phyloP scores from a whole-genome alignment of 2,797 vertebrate species.

The Danio aesculapii region DNA sequence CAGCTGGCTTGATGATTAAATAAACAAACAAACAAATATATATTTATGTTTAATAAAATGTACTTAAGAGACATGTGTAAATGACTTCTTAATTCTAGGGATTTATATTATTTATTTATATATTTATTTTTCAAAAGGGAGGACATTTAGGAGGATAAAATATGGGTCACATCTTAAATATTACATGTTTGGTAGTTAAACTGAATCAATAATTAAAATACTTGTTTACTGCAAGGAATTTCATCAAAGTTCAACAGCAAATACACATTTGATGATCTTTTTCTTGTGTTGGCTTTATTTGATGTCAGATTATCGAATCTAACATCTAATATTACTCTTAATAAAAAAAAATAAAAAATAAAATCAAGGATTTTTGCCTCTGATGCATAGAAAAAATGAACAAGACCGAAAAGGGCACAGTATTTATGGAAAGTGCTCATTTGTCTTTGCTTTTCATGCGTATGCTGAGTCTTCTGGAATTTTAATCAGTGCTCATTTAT shows the following conservation, averaged over 20 bases:
- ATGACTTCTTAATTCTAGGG: not conserved
- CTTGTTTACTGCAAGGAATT: not conserved
- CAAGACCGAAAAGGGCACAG: not conserved
- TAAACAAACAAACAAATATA: no score
- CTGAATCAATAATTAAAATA: constrained; percentile 10
- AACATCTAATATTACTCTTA: not conserved
- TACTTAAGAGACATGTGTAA: no score
- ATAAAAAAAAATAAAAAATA: not conserved
- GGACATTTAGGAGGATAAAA: not conserved
- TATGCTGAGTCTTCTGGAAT: constrained; percentile 8
- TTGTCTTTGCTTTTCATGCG: not conserved
- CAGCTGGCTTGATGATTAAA: no score
- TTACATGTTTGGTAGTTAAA: constrained; percentile 7
- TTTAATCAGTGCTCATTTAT: constrained; percentile 25
- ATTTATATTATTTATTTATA: no score
- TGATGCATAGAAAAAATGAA: not conserved
- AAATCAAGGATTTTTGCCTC: not conserved
- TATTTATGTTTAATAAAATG: no score
- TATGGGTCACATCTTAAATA: not conserved
- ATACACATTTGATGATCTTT: not conserved
- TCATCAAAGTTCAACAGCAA: not conserved
- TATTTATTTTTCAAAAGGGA: no score
- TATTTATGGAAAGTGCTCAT: not conserved
- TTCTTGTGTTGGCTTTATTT: not conserved
- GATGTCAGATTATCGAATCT: not conserved